phyloP scores from a whole-genome alignment of 2,113 vertebrate species.

The Atrichornis clamosus region DNA sequence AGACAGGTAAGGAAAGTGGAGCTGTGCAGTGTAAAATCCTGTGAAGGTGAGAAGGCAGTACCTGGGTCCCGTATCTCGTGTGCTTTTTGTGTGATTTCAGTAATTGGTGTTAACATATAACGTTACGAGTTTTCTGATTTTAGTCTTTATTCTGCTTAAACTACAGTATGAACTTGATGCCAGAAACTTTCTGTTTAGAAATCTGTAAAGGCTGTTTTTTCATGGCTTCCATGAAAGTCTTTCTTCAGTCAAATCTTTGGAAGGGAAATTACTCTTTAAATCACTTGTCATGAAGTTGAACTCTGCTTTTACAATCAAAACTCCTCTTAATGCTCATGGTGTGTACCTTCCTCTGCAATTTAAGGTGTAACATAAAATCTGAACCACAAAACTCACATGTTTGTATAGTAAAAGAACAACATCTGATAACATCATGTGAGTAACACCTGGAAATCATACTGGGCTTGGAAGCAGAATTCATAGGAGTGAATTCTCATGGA shows the following conservation, averaged over 20 bases:
- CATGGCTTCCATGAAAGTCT: not conserved
- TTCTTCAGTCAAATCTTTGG: rapidly evolving
- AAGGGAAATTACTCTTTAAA: not conserved
- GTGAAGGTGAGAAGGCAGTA: not conserved
- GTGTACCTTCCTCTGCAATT: not conserved
- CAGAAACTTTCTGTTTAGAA: not conserved
- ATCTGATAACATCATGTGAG: not conserved
- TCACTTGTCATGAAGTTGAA: not conserved
- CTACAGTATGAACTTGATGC: not conserved
- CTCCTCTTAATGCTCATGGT: not conserved
- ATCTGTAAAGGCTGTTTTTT: not conserved
- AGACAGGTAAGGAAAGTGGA: conserved; percentile 81
- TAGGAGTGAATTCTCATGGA: not conserved
- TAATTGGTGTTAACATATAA: not conserved
- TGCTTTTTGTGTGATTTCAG: not conserved
- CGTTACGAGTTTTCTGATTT: not conserved
- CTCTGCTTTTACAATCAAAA: not conserved
- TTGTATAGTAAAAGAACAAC: not conserved
- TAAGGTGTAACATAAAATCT: not conserved
- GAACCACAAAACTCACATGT: not conserved
- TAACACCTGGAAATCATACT: not conserved
- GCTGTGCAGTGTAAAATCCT: not conserved
- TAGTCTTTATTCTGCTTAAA: not conserved
- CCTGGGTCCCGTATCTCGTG: not conserved
- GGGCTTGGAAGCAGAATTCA: not conserved